Evolutionary conservation across 2,797 vertebrate genomes (phyloP).

Genomic region (Sebastes itinus): DNA sequence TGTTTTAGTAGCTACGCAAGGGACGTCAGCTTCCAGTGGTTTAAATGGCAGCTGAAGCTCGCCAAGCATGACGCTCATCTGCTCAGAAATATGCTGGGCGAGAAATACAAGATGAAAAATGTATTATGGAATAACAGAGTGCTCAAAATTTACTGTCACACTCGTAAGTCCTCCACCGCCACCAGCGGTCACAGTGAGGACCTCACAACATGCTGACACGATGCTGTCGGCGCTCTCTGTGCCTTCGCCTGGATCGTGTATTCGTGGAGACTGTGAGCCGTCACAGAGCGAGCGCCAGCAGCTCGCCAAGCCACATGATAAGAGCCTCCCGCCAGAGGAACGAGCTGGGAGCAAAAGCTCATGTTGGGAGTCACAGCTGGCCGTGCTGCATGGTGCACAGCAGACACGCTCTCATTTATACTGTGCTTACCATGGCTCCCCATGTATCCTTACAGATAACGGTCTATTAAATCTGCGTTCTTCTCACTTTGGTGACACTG

Average conservation of each 20-base stretch:
- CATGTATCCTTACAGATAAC: not conserved
- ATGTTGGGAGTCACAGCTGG: constrained; percentile 30
- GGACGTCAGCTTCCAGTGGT: not conserved
- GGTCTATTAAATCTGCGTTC: not conserved
- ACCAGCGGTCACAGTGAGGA: not conserved
- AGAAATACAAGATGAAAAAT: not conserved
- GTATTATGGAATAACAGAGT: not conserved
- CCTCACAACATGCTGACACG: constrained; percentile 18
- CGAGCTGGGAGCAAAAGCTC: constrained; percentile 10
- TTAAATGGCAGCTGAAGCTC: not conserved
- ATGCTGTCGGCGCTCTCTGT: not conserved
- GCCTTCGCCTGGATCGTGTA: constrained; percentile 4
- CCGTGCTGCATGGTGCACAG: not conserved
- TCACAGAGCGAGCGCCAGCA: constrained; percentile 6
- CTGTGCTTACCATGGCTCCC: rapidly evolving
- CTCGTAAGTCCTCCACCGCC: not conserved
- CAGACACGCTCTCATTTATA: not conserved
- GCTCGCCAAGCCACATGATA: constrained; percentile 45
- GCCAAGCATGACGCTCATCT: not conserved
- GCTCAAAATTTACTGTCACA: not conserved
- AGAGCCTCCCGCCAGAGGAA: constrained; percentile 38
- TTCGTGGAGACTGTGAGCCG: constrained; percentile 52
- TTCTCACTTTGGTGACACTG: not conserved
- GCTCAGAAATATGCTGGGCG: not conserved
- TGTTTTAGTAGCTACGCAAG: not conserved